Evolutionary conservation across 2,113 vertebrate species (phyloP).

Genomic region (Promerops cafer): DNA sequence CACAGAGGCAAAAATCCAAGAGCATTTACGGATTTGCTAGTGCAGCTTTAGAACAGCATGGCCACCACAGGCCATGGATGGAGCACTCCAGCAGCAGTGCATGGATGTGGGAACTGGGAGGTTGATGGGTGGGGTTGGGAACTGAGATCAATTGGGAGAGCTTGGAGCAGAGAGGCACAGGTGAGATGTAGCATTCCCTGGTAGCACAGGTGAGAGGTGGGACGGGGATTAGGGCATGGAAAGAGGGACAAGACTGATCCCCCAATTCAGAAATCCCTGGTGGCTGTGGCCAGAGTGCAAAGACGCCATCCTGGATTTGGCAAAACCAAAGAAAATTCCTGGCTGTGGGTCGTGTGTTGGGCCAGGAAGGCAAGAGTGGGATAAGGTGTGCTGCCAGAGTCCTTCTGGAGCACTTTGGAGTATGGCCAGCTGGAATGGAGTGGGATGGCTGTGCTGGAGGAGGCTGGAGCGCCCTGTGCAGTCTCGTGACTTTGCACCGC

Average conservation of each 20-base stretch:
- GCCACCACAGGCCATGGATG: accelerated
- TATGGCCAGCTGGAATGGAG: neutral
- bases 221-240: neutral
- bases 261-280: neutral
- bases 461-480: constrained; percentile 1
- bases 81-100: neutral
- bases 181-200: neutral
- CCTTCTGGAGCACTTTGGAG: neutral
- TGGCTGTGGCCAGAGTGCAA: accelerated
- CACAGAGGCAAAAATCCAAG: neutral
- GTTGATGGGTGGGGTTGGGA: neutral
- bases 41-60: accelerated
- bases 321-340: neutral
- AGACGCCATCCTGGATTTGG: accelerated
- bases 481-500: constrained; percentile 19
- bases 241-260: neutral
- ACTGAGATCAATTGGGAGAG: neutral
- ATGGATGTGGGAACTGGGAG: neutral
- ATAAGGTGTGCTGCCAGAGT: neutral
- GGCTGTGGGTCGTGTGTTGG: accelerated
- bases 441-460: constrained; percentile 24
- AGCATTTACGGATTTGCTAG: neutral
- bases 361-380: neutral
- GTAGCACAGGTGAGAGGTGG: neutral
- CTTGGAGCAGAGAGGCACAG: neutral